Evolutionary conservation across 2,113 vertebrate species (phyloP).

Genomic region (Rutilus rutilus): DNA sequence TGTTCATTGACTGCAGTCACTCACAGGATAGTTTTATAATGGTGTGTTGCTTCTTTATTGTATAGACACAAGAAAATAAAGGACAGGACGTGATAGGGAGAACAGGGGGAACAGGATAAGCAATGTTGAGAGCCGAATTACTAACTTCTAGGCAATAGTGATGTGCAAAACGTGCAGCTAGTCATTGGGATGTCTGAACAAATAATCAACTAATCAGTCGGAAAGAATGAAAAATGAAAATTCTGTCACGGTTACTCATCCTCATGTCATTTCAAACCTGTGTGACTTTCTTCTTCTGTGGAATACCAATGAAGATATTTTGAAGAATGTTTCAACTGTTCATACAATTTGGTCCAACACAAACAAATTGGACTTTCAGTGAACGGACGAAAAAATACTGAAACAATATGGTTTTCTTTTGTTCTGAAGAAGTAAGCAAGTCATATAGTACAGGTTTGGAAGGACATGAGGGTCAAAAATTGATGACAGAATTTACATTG

Average conservation of each 20-base stretch:
- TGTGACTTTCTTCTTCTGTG: neutral
- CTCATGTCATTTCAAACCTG: neutral
- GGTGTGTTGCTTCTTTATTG: neutral
- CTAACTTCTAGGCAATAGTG: neutral
- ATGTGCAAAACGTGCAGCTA: neutral
- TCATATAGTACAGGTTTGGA: too few species aligned
- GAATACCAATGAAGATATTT: neutral
- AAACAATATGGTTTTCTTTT: too few species aligned
- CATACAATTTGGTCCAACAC: neutral
- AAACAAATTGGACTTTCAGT: neutral
- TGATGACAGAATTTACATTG: too few species aligned
- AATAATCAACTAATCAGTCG: neutral
- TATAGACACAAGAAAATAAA: neutral
- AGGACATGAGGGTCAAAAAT: too few species aligned
- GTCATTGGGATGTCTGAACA: neutral
- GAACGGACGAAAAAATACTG: too few species aligned
- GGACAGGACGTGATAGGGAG: neutral
- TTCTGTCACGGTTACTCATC: neutral
- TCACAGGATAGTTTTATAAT: neutral
- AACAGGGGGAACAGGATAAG: too few species aligned
- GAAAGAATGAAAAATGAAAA: neutral
- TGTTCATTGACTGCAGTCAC: conserved; percentile 19
- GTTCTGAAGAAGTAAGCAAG: too few species aligned
- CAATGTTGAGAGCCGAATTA: neutral
- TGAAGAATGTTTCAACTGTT: neutral